These are phyloP conservation scores for Orthosia cruda DNA, from an alignment of 2,888 invertebrate genomes.

Conservation along the genomic window DNA sequence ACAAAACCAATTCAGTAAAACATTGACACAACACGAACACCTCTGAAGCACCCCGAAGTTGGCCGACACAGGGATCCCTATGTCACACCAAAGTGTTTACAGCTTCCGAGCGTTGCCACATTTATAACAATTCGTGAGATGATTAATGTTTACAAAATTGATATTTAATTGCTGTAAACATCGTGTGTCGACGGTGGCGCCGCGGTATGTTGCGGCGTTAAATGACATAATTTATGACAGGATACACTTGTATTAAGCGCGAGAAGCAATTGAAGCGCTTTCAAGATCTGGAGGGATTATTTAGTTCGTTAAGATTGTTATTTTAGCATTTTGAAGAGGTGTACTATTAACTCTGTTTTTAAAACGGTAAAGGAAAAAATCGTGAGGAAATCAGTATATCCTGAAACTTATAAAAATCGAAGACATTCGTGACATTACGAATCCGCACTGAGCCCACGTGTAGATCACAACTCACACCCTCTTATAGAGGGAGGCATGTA, in stretches of 20 bases:
- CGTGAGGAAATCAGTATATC: no score
- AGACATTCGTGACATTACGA: no score
- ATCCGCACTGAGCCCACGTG: no score
- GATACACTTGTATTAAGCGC: slow-evolving; percentile 59
- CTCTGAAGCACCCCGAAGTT: slow-evolving; percentile 27
- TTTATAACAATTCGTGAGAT: slow-evolving; percentile 81
- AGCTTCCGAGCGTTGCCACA: slow-evolving; percentile 65
- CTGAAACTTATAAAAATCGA: no score
- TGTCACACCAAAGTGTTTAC: slow-evolving; percentile 61
- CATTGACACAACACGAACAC: slow-evolving; percentile 21
- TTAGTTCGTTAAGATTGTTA: not conserved
- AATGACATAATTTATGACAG: slow-evolving; percentile 79
- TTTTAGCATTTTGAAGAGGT: not conserved
- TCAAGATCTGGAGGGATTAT: slow-evolving; percentile 5
- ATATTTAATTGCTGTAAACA: slow-evolving; percentile 87
- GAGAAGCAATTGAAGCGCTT: slow-evolving; percentile 45
- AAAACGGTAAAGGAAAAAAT: no score
- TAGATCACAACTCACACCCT: no score
- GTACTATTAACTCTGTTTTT: not conserved
- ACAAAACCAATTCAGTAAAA: slow-evolving; percentile 12
- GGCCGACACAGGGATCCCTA: slow-evolving; percentile 24
- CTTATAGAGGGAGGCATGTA: no score
- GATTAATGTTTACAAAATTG: slow-evolving; percentile 87
- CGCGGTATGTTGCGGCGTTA: slow-evolving; percentile 73
- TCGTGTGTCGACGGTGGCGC: slow-evolving; percentile 70